Base-by-base conservation (phyloP, 2,888 invertebrate species). In the Cataglyphis livida region DNA sequence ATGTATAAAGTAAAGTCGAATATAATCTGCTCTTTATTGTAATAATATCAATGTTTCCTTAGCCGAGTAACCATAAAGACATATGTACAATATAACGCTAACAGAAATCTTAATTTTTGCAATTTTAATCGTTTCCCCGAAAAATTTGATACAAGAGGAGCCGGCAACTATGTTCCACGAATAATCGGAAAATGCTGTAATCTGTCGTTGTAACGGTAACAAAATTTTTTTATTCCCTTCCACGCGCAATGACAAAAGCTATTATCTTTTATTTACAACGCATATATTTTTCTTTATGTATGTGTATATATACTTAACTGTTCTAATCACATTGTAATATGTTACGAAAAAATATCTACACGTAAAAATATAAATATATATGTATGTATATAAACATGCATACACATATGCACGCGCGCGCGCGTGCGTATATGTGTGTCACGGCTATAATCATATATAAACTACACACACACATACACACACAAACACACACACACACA, bases 301-400 rank as follows among this genome's bases (percentile, higher is more conserved):
- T 32, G 32, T 32, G 32, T 32, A 44, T 82, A 84, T 85, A 83
- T 83, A 81, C 82, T 88, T 85, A 89, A 86, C 85, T 86, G 83
- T 18, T 86, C 87, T 87, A 86, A 81, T 89, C 64, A 83, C 79
- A 89, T 76, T 82, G 65, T 92, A 93, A 93, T 92, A 93, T 91
- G 87, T 93, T 93, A 93, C 93, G 90, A 92, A 92, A 93, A 93
- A 93, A 93, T 93, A 93, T 93, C 93, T 93, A 93, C 92, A 93
- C 91, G 91, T 92, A 93, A 92, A 93, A 92, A 93, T 93, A 93
- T 87, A 90, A 41, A 85, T 86, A 81, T 84, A 78, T 84, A 73
- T 83, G 41, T 15, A 12, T 44, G 12, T 79, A 59, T 76, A 84
- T 82, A 87, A 85, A 89, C 82, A 86, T 83, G 85, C 83, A 85